Evolutionary conservation across 2,888 invertebrate species (phyloP), one percentile per base, ranked within the genome.

Genomic region (Tridacna gigas): DNA sequence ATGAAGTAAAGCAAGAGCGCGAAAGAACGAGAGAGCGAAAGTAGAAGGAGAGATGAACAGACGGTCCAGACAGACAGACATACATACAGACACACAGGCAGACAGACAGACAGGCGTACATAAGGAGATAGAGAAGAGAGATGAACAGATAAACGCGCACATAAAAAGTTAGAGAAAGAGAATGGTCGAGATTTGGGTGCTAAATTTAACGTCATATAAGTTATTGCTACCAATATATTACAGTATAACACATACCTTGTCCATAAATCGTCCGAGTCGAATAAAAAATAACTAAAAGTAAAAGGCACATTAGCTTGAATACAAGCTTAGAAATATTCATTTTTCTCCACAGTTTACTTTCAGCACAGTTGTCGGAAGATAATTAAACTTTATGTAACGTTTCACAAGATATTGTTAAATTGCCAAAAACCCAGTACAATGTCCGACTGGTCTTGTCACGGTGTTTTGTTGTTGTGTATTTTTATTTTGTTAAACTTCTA

Each of bases 41-140:
- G 28, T 47, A 69, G 69, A 37, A 15, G 28, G 69, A 69, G 37
- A 69, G 37, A 28, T 2, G 28, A 37, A 69, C 28, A 28, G 45
- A 69, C n/a, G 13, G 65, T n/a, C 9, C 9, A 65, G 65, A 65
- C 4, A 65, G 65, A 65, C 9, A 65, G 65, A 65, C 65, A 65
- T 2, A 65, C 3, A 26, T 2, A 65, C 2, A 65, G 26, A 65
- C 25, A 25, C 2, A 65, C 65, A 65, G 26, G 22, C n/a, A 63
- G 63, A 63, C 25, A 63, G 22, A 4, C 1, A 63, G 25, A 25
- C 22, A 61, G 18, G 9, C 9, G 61, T n/a, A 61, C 9, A 61
- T 12, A 61, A 12, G 25, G 2, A n/a, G 9, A 63, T 3, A 63
- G 63, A 22, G 25, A 56, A 22, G 22, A 63, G n/a, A 25, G 22